These are phyloP conservation scores for Acrobasis consociella DNA, from an alignment of 2,888 invertebrate species.

Conservation along the genomic window DNA sequence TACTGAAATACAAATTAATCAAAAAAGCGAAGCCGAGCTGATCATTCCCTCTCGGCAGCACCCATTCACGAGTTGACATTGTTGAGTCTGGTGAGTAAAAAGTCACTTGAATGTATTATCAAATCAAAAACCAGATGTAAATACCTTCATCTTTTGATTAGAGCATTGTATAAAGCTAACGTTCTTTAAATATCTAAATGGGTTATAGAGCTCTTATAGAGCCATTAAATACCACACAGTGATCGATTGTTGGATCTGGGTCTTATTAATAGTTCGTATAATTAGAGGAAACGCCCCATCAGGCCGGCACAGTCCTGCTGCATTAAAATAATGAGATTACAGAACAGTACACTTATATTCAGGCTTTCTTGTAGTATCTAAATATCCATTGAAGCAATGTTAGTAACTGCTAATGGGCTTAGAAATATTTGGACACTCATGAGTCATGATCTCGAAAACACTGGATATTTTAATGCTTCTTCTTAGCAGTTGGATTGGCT, in stretches of 20 bases:
- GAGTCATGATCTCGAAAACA: no score
- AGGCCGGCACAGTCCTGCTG: conserved; percentile 49
- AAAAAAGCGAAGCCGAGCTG: no score
- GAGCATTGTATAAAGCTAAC: background rate
- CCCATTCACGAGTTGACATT: no score
- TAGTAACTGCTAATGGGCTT: no score
- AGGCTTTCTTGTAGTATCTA: background rate
- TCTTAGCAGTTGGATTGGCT: no score
- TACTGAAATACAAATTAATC: no score
- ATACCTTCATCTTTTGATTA: background rate
- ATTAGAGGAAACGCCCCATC: conserved; percentile 80
- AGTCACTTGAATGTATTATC: no score
- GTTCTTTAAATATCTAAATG: background rate
- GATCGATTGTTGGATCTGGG: conserved; percentile 60
- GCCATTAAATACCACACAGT: conserved; percentile 52
- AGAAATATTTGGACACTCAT: no score
- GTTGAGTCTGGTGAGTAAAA: no score
- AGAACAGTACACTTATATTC: background rate
- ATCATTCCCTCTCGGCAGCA: no score
- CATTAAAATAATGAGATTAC: background rate
- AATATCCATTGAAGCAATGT: background rate
- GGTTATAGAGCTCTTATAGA: conserved; percentile 41
- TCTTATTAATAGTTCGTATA: conserved; percentile 79
- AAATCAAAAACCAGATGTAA: background rate
- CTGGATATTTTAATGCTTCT: no score